A percentile compares a stretch with the other conserved stretches of the same genome.
Evolutionary conservation across 2,888 invertebrate species (phyloP).

Genomic region (Pterostichus niger): DNA sequence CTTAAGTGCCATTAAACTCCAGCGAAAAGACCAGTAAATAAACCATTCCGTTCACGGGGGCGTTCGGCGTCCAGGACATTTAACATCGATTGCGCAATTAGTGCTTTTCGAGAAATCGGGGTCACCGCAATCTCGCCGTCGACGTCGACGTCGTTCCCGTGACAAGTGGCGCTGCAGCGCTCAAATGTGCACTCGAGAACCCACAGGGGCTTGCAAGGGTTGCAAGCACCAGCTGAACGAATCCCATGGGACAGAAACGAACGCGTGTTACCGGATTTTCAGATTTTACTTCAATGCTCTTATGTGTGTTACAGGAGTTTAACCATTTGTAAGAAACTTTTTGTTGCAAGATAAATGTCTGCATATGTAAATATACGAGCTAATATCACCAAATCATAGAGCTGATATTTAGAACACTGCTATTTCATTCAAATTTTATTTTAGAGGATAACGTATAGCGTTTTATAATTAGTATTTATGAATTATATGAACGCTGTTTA

Average conservation of each 20-base stretch:
- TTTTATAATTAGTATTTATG: too few relatives aligned
- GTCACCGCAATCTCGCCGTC: conserved; percentile 45
- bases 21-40: conserved; percentile 53
- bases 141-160: conserved; percentile 11
- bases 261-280: conserved; percentile 1
- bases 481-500: too few relatives aligned
- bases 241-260: conserved; percentile 2
- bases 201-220: conserved; percentile 1
- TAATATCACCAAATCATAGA: too few relatives aligned
- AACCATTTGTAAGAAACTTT: too few relatives aligned
- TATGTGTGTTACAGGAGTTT: background rate
- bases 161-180: conserved; percentile 33
- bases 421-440: too few relatives aligned
- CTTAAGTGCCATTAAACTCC: conserved; percentile 53
- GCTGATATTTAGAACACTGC: too few relatives aligned
- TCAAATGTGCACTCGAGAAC: conserved; percentile 15
- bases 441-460: too few relatives aligned
- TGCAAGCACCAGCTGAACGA: background rate
- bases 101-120: conserved; percentile 53
- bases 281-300: background rate
- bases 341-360: too few relatives aligned
- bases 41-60: conserved; percentile 45
- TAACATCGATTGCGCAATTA: conserved; percentile 62
- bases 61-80: conserved; percentile 30
- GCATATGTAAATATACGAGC: too few relatives aligned